These are phyloP conservation scores for Podargus strigoides DNA, from an alignment of 2,797 vertebrate genomes.

Conservation along the genomic window DNA sequence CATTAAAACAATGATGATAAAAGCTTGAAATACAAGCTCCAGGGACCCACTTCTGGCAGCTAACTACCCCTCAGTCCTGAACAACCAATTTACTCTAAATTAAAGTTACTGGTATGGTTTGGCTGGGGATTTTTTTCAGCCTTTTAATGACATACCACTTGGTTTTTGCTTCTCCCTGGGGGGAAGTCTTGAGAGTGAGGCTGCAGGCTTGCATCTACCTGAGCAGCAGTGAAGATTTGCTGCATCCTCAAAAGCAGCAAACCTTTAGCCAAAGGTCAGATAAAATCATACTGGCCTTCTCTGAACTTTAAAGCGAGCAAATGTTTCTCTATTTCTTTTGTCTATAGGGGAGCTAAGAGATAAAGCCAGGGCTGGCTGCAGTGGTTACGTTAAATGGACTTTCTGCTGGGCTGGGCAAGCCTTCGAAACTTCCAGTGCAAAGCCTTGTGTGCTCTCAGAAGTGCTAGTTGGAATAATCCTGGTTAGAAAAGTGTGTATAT, in stretches of 20 bases:
- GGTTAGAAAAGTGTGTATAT: neutral
- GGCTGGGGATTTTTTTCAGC: no score
- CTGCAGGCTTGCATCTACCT: neutral
- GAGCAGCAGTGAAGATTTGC: neutral
- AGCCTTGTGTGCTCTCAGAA: fast-evolving
- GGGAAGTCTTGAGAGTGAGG: neutral
- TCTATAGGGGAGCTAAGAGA: neutral
- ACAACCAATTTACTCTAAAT: neutral
- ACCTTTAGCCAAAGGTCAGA: constrained; percentile 36
- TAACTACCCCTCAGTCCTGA: neutral
- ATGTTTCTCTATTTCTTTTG: neutral
- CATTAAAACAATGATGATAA: neutral
- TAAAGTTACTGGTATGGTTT: neutral
- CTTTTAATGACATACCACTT: neutral
- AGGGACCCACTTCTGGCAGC: neutral
- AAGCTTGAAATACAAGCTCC: neutral
- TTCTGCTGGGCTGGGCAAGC: neutral
- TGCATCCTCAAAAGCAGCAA: neutral
- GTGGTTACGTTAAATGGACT: neutral
- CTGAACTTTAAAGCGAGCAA: neutral
- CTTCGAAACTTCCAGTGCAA: neutral
- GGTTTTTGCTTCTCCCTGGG: neutral
- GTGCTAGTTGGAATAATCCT: neutral
- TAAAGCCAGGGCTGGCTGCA: neutral
- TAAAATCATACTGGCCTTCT: neutral